Base-by-base conservation (phyloP, 2,113 vertebrate species). In the Sinocyclocheilus anophthalmus region DNA sequence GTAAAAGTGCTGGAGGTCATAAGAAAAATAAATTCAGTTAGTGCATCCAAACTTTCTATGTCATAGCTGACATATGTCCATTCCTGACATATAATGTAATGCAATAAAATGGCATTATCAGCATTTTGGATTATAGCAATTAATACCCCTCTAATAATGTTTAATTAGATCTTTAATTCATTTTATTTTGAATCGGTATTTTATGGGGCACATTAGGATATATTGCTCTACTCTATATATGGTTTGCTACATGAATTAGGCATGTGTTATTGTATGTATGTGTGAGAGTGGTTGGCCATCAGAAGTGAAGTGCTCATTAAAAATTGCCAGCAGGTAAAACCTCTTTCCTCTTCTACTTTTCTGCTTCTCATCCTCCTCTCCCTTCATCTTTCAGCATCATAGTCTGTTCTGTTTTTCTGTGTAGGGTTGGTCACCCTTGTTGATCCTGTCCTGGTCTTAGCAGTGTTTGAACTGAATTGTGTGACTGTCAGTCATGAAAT, bases 321-420 rank as follows among this genome's bases (percentile, higher is more conserved):
- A 95, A 93, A 95, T 93, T 88, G 95, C 95, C 77, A 95, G 94
- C 93, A 95, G 96, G 96, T 95, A 89, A 45, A 83, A 59, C 24
- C 76, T 76, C n/a, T 61, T 81, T 77, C 67, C 80, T 77, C 18
- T 61, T 85, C 45, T 72, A 11, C 39, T 77, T 26, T 18, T 73
- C 48, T 26, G 80, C 72, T 84, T 79, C 33, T 75, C 42, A 63
- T 85, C 42, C 61, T 42, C 67, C 42, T 22, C 69, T 84, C 61
- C 39, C 63, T 67, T 84, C 33, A 87, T 67, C 50, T 61, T 70
- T 82, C n/a, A 69, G 24, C 24, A 82, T 69, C 45, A 30, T 69
- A 69, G 45, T 45, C 57, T 63, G 20, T 53, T 81, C 80, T 81
- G 37, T 69, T 69, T 82, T 69, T 82, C 80, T 67, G n/a, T 45